Conservation (phyloP, 2,888 invertebrate genomes). For the Ormyrus rosae region DNA sequence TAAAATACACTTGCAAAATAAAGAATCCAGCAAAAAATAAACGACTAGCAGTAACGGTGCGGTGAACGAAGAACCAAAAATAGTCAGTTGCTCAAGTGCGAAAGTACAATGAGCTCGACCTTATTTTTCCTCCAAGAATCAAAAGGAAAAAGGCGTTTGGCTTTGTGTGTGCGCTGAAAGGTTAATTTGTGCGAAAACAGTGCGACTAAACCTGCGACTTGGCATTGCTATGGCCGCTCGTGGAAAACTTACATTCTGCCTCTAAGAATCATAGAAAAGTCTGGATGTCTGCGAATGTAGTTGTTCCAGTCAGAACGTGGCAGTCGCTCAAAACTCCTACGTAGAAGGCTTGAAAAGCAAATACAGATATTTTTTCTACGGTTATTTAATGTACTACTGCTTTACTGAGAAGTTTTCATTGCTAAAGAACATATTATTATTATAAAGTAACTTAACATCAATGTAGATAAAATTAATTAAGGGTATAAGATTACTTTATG, state of each 20-base stretch:
- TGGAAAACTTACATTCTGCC: constrained; percentile 72
- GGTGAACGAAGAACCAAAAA: background rate
- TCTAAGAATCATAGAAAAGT: constrained; percentile 73
- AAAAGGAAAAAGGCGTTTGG: background rate
- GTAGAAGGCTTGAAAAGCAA: constrained; percentile 59
- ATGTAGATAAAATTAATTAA: too few relatives aligned
- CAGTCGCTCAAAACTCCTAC: constrained; percentile 67
- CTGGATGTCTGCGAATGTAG: constrained; percentile 71
- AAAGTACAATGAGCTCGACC: background rate
- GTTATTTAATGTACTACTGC: constrained; percentile 6
- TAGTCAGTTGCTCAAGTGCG: background rate
- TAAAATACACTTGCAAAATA: too few relatives aligned
- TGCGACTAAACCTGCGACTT: background rate
- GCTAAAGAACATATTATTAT: too few relatives aligned
- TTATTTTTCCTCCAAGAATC: background rate
- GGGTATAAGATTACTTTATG: too few relatives aligned
- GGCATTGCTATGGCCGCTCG: background rate
- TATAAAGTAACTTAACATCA: too few relatives aligned
- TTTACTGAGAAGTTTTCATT: background rate
- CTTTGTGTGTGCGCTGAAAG: background rate
- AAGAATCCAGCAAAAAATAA: too few relatives aligned
- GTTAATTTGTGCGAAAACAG: constrained; percentile 16
- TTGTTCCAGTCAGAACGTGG: constrained; percentile 70
- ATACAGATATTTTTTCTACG: constrained; percentile 30
- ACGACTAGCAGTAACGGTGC: too few relatives aligned